Evolutionary conservation across 2,113 vertebrate species (phyloP).

Genomic region (Pleuronectes platessa): DNA sequence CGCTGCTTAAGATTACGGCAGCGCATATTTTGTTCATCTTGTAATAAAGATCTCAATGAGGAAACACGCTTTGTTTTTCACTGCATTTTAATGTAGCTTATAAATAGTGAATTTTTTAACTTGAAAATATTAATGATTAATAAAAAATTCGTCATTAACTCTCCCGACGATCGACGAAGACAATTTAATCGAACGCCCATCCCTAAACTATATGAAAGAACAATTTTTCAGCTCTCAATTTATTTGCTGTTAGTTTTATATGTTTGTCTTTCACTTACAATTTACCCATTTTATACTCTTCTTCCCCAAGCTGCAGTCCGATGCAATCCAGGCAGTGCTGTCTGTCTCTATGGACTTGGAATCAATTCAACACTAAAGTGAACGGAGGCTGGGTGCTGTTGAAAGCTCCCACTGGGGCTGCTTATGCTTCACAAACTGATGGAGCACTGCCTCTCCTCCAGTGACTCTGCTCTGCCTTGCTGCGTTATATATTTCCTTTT

Average conservation of each 20-base stretch:
- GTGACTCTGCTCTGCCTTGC: background rate
- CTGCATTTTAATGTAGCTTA: too few relatives aligned
- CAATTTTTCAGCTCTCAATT: background rate
- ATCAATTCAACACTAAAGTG: conserved; percentile 16
- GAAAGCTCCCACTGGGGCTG: conserved; percentile 13
- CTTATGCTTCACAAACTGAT: conserved; percentile 11
- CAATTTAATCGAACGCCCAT: too few relatives aligned
- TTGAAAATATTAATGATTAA: too few relatives aligned
- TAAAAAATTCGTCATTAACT: too few relatives aligned
- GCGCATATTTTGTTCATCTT: too few relatives aligned
- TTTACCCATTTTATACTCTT: background rate
- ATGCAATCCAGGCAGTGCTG: background rate
- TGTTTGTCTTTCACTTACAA: background rate
- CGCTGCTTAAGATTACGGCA: too few relatives aligned
- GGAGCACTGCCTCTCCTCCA: conserved; percentile 5
- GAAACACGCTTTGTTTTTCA: too few relatives aligned
- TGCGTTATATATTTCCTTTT: background rate
- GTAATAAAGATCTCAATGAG: too few relatives aligned
- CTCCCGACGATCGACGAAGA: too few relatives aligned
- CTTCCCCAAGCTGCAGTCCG: background rate
- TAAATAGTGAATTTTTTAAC: too few relatives aligned
- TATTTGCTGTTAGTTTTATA: background rate
- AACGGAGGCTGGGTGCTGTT: conserved; percentile 13
- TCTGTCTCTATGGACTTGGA: background rate
- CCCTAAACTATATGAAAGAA: too few relatives aligned